Evolutionary conservation across 2,888 invertebrate genomes (phyloP), one percentile per base, ranked within the genome.

Genomic region (Nomada hirtipes): DNA sequence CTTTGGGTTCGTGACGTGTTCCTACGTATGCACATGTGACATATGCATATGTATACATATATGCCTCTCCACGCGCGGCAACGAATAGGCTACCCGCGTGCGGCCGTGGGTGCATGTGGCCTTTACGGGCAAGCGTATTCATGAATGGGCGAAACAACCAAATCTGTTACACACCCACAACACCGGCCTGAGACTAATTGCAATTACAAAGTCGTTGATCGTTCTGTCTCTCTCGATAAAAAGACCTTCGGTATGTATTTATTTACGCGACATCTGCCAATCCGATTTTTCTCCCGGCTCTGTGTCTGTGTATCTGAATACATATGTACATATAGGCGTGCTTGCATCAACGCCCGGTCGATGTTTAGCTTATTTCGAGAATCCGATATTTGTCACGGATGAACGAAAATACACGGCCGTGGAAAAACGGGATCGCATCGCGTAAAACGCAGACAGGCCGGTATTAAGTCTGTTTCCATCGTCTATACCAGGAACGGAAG

Each of bases 131-230:
- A 61, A 20, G 50, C 18, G 72, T 23, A 13, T n/a, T 13, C 57
- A 60, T 18, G 76, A 64, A 55, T 23, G 15, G 42, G 36, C 52
- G 77, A 60, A 74, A 67, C 81, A 55, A 50, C 10, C 75, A 59
- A 75, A 82, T 81, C 82, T 53, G 64, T 76, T 71, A 67, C 61
- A 23, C 68, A 23, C 61, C 74, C 68, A 4, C 59, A 23, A 76
- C 68, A 52, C 42, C 75, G 68, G 71, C 42, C 71, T 53, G 70
- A 72, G 72, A 82, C 81, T 81, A 81, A 82, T 82, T 72, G 64
- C 82, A 53, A 71, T 81, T 64, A 75, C 72, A 53, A 71, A 75
- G 69, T 76, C 75, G 73, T 63, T 71, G 47, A 36, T 59, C 67
- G 59, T 47, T 61, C 42, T 13, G 13, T 50, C 23, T 23, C 44